phyloP scores from a whole-genome alignment of 1,140 invertebrate genomes.

The Scaptomyza graminum region DNA sequence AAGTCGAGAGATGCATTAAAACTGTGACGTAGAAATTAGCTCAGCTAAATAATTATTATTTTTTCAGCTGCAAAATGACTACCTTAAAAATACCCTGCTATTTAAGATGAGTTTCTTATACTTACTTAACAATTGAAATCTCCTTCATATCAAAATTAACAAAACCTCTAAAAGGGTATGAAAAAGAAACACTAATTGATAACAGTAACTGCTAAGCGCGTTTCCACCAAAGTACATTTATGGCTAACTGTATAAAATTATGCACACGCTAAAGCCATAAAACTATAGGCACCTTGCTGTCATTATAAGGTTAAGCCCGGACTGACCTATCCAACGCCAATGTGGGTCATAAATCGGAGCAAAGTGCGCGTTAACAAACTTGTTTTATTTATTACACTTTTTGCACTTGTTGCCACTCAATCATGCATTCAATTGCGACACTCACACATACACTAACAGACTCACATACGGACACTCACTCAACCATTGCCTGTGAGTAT shows the following conservation, averaged over 20 bases:
- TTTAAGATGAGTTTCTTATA: too few relatives aligned
- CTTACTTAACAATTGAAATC: too few relatives aligned
- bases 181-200: background rate
- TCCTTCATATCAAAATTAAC: background rate
- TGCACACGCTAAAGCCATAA: background rate
- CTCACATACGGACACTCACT: constrained; percentile 22
- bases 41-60: background rate
- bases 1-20: background rate
- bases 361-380: constrained; percentile 15
- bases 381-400: constrained; percentile 31
- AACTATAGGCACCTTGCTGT: background rate
- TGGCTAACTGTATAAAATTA: background rate
- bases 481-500: constrained; percentile 34
- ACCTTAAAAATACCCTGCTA: background rate
- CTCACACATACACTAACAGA: constrained; percentile 30
- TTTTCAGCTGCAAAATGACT: background rate
- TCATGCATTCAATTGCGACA: constrained; percentile 50
- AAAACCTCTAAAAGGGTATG: too few relatives aligned
- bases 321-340: background rate
- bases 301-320: constrained; percentile 1
- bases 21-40: background rate
- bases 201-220: background rate
- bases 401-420: constrained; percentile 26
- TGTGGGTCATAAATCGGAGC: constrained; percentile 26
- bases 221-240: background rate